Conservation (phyloP, 2,113 vertebrate genomes). For the Plecotus auritus region DNA sequence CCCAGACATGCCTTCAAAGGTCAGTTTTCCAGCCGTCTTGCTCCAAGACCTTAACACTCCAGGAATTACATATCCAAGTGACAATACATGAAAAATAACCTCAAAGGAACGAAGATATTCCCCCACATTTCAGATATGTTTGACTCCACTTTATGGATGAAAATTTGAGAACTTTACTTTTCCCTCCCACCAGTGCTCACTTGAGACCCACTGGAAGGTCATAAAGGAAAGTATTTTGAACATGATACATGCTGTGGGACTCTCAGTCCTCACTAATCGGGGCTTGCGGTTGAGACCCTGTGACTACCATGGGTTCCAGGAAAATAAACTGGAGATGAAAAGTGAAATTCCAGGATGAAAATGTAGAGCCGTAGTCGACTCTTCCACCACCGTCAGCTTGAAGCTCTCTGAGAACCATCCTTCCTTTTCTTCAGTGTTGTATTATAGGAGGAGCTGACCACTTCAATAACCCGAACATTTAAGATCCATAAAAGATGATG, state of each 20-base stretch:
- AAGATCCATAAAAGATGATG: slow-evolving; percentile 60
- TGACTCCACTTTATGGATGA: not conserved
- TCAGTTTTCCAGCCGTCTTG: not conserved
- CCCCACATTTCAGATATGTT: not conserved
- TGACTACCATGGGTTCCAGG: not conserved
- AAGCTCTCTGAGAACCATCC: not conserved
- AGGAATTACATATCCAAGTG: not conserved
- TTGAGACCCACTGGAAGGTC: not conserved
- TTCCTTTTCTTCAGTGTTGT: not conserved
- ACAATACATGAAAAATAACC: not conserved
- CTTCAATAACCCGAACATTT: not conserved
- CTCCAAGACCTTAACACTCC: not conserved
- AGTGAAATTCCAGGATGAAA: not conserved
- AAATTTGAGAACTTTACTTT: not conserved
- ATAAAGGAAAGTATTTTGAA: slow-evolving; percentile 6
- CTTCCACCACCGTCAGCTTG: not conserved
- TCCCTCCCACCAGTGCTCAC: not conserved
- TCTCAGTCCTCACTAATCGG: not conserved
- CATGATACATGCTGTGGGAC: not conserved
- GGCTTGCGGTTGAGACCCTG: not conserved
- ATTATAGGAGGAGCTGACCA: not conserved
- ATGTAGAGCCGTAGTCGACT: not conserved
- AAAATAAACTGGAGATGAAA: not conserved
- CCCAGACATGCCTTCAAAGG: not conserved
- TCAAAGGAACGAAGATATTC: not conserved